Base-by-base conservation (phyloP, 2,113 vertebrate species). In the Mellivora capensis region DNA sequence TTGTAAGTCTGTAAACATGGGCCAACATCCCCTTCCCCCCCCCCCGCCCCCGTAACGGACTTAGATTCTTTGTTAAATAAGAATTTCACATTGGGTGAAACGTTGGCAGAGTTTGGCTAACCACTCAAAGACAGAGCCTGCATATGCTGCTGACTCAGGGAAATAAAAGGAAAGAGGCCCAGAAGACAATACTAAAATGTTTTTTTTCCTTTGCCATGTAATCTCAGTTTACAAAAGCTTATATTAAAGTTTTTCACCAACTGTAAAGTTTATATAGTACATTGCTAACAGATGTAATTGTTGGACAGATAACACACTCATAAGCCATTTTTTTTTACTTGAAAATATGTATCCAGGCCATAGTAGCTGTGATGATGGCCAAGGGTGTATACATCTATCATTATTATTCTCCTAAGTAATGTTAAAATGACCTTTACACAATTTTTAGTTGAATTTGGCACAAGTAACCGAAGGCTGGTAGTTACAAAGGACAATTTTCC, bases 281-380 rank as follows among this genome's bases (percentile, higher is more conserved):
- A 97, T 96, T 91, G 77, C 84, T 67, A 90, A 91, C 57, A 97
- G 96, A 94, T 94, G 85, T 90, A 92, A 81, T 85, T 93, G 20
- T 69, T 95, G 89, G 71, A 85, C 37, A 96, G 81, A 82, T 77
- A 93, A 94, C 21, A 81, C 3, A 85, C 34, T 87, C 47, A n/a
- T 87, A 82, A 96, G 84, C 42, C 34, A 29, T 62, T 37, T 79
- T 52, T 59, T 87, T 93, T 79, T 57, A 87, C 44, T 82, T 90
- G 52, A 84, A 97, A 97, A 84, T 89, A 15, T 91, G 52, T 82
- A 44, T 89, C 42, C 14, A 72, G 87, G 62, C 81, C 61, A 76
- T 80, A 62, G 31, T 34, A 94, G 37, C 72, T 64, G 8, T 90
- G 76, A 62, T 18, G 13, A 17, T 21, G 80, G 90, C 62, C 87